Conservation (phyloP, 2,797 vertebrate genomes). For the Uromys caudimaculatus region DNA sequence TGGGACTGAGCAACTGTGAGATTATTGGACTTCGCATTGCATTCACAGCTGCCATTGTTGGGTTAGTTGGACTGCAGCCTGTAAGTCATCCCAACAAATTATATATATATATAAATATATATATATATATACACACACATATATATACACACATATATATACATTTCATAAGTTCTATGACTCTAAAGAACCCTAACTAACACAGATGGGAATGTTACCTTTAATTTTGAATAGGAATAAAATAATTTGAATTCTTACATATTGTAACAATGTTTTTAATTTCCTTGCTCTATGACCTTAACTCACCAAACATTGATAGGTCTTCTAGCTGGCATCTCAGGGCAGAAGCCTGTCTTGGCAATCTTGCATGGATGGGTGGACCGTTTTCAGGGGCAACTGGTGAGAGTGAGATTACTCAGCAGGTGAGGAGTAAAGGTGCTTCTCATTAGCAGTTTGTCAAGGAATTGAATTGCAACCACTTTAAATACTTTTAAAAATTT, state of each 20-base stretch:
- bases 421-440: not conserved
- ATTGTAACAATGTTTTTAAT: not conserved
- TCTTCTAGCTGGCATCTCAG: not conserved
- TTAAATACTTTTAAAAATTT: not conserved
- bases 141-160: too few relatives aligned
- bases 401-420: not conserved
- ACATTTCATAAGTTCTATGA: too few relatives aligned
- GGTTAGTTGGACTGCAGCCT: too few relatives aligned
- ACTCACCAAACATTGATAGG: not conserved
- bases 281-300: slow-evolving; percentile 4
- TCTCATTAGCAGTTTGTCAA: not conserved
- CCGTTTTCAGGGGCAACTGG: not conserved
- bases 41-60: too few relatives aligned
- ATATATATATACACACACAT: too few relatives aligned
- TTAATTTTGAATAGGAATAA: slow-evolving; percentile 45
- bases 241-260: not conserved
- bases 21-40: too few relatives aligned
- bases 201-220: not conserved
- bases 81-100: too few relatives aligned
- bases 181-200: too few relatives aligned
- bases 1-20: too few relatives aligned
- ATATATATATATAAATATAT: too few relatives aligned
- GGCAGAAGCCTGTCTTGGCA: not conserved
- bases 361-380: not conserved
- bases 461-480: slow-evolving; percentile 6